Percentiles rank a stretch among this genome's conserved stretches.
Evolutionary conservation across 2,888 invertebrate species (phyloP).

Genomic region (Drosophila rellima): DNA sequence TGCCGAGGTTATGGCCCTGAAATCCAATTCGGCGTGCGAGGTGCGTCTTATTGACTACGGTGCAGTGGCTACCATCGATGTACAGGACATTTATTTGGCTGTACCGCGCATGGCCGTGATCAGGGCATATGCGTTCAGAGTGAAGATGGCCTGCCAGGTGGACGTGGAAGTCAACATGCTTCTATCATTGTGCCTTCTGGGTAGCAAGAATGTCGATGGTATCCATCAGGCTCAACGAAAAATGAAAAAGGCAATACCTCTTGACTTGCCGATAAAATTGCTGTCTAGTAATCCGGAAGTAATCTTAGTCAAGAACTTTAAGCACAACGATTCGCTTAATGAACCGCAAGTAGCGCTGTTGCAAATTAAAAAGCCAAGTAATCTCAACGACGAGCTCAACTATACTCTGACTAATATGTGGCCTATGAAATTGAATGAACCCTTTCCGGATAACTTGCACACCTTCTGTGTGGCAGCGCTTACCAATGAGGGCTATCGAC

Average conservation of each 20-base stretch:
- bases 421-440: neutral
- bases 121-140: conserved; percentile 43
- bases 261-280: conserved; percentile 48
- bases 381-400: conserved; percentile 46
- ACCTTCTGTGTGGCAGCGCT: conserved; percentile 47
- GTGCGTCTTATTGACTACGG: conserved; percentile 59
- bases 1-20: conserved; percentile 30
- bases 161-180: conserved; percentile 30
- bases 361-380: conserved; percentile 33
- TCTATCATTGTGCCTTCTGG: conserved; percentile 43
- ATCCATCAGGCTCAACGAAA: conserved; percentile 43
- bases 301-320: conserved; percentile 27
- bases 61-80: neutral
- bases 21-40: neutral
- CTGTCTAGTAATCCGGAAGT: conserved; percentile 37
- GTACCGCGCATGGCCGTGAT: conserved; percentile 27
- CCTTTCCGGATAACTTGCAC: conserved; percentile 12
- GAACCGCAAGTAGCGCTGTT: conserved; percentile 43
- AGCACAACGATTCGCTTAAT: neutral
- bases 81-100: conserved; percentile 33
- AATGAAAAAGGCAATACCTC: conserved; percentile 28
- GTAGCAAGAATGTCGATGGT: conserved; percentile 40
- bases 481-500: conserved; percentile 48
- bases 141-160: conserved; percentile 24
- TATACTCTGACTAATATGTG: neutral